Conservation (phyloP, 2,113 vertebrate genomes). For the Elanoides forficatus region DNA sequence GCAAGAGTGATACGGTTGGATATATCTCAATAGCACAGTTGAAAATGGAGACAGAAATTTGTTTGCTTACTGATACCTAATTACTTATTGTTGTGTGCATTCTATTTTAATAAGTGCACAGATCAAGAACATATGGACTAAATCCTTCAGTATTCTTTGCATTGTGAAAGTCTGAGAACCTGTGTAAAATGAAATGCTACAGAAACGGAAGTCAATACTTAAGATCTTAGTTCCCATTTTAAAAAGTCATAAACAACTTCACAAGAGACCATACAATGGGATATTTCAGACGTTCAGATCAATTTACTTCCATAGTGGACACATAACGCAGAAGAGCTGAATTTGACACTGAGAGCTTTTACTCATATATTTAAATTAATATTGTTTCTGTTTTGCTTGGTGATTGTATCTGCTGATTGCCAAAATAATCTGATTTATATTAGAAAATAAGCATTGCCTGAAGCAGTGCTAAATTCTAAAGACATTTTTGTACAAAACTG, state of each 20-base stretch:
- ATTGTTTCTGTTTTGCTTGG: neutral
- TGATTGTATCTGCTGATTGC: neutral
- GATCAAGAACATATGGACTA: neutral
- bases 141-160: neutral
- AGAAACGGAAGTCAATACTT: neutral
- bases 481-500: neutral
- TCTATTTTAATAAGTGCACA: neutral
- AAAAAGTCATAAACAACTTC: neutral
- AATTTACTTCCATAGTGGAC: neutral
- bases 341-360: neutral
- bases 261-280: neutral
- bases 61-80: neutral
- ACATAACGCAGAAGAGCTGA: neutral
- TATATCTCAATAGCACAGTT: neutral
- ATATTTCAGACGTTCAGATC: neutral
- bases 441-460: neutral
- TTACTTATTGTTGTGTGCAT: neutral
- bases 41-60: neutral
- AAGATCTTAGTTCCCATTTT: neutral
- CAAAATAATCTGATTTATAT: neutral
- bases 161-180: neutral
- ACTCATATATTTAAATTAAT: neutral
- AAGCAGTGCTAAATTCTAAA: neutral
- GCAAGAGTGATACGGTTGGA: neutral
- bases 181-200: neutral